A percentile compares a stretch with the other conserved stretches of the same genome.
These are phyloP conservation scores for Hypomesus transpacificus DNA, from an alignment of 2,113 vertebrate genomes.

Conservation along the genomic window DNA sequence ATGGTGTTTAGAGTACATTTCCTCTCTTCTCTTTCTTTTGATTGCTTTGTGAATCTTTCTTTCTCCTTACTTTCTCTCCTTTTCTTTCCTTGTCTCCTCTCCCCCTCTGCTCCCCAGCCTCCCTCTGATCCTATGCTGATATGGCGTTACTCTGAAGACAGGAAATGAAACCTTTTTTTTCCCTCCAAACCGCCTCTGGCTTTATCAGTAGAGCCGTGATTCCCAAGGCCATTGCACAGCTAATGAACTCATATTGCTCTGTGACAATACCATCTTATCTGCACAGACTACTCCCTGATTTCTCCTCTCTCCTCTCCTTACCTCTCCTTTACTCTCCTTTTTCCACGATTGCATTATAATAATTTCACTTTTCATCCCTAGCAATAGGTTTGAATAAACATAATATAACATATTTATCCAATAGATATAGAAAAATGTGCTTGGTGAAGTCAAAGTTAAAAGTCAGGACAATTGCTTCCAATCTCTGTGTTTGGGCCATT, in stretches of 20 bases:
- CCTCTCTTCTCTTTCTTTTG: neutral
- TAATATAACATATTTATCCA: too few relatives aligned
- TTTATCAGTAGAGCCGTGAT: constrained; percentile 47
- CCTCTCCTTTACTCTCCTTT: constrained; percentile 17
- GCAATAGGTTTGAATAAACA: too few relatives aligned
- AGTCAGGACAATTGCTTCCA: too few relatives aligned
- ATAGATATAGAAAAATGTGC: too few relatives aligned
- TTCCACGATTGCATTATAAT: constrained; percentile 31
- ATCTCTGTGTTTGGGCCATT: too few relatives aligned
- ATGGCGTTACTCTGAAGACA: constrained; percentile 42
- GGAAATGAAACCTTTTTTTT: constrained; percentile 52
- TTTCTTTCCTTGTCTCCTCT: constrained; percentile 10
- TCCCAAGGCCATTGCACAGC: constrained; percentile 39
- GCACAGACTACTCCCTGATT: constrained; percentile 29
- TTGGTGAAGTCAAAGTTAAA: too few relatives aligned
- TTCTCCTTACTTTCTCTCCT: neutral
- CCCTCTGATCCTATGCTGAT: constrained; percentile 43
- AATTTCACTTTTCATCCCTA: neutral
- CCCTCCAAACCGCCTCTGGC: constrained; percentile 21
- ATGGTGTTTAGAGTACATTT: neutral
- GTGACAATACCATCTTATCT: constrained; percentile 51
- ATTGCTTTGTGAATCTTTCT: constrained; percentile 10
- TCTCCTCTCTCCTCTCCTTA: constrained; percentile 10
- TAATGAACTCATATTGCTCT: constrained; percentile 58
- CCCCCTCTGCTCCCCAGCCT: constrained; percentile 27